Base-by-base conservation (phyloP, 2,888 invertebrate genomes). In the Drosophila pseudotalamancana region DNA sequence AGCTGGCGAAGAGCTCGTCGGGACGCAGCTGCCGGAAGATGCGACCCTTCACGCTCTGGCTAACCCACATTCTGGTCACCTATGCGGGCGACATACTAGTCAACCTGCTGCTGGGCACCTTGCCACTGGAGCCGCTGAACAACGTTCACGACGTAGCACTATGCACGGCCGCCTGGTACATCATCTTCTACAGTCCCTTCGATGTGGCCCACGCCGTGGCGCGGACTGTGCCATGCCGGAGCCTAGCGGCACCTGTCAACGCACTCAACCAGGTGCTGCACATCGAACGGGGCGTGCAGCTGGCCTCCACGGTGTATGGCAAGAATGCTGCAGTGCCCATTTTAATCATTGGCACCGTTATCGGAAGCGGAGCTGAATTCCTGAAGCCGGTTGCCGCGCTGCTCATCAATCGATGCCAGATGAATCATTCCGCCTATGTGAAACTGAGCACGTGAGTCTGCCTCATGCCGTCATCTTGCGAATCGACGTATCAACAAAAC, bases 341-440 rank as follows among this genome's bases (percentile, higher is more conserved):
- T 43, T 32, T 83, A 4, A 39, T 83, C 4, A 39, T 86, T 5
- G 86, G 86, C 53, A 81, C 83, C 3, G 70, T 78, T 3, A 66
- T 78, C 43, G 83, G 83, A 11, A 83, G 83, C 12, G 86, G 83
- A 1, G 86, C 84, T 1, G 83, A 86, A 31, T 57, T 83, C 3
- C 61, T 83, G 0, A 86, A 78, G 31, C 83, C 83, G 2, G 50
- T 83, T 11, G 79, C 72, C 0, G 71, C 72, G 0, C 57, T 83
- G 6, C 29, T 83, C 0, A 74, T 83, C 51, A 83, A 86, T 39
- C 64, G 79, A 16, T 83, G 83, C 14, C 83, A 77, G 29, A 19
- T 53, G 37, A 70, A 65, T 5, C 68, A 71, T n/a, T 35, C 49
- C n/a, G 74, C 77, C 8, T 57, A 67, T 54, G 60, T 83, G 16